Base-by-base conservation (phyloP, 1,140 invertebrate species). In the Ceratina japonica region DNA sequence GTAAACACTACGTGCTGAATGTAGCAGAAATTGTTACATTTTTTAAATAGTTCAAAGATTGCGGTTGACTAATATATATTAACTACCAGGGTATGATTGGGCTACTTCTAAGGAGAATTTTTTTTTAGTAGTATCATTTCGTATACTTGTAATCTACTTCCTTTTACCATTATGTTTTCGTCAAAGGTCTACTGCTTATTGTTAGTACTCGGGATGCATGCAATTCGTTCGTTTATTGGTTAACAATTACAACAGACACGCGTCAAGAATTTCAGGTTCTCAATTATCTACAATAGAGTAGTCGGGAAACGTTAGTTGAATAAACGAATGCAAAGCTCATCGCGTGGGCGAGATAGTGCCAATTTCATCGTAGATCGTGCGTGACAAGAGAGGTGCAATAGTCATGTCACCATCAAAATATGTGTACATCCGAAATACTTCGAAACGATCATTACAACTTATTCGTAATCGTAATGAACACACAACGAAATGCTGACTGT, bases 1-100 rank as follows among this genome's bases (percentile, higher is more conserved):
- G 54, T 86, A 59, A 84, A 83, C 81, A 82, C 62, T 84, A 88
- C 88, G 88, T 89, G 88, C 88, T 84, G 63, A 78, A 81, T 79
- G 77, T 84, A 69, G 69, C 83, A 86, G 61, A 24, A 66, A 61
- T 20, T 74, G 8, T 74, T 75, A 61, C 4, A 22, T 37, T 51
- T 49, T 49, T 44, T 12, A 16, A 70, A 76, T 27, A 63, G 24
- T 51, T 22, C 24, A 73, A 72, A 44, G 61, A 24, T 44, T 20
- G 12, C 1, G 52, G 62, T 16, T 59, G 22, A 0, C 44, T 13
- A n/a, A 52, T 69, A 58, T 49, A 1, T 69, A 0, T 16, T 10
- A 15, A 54, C 68, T 72, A 63, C 69, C 4, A 20, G 18, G 49
- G 3, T 52, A 63, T 22, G 37, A 20, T 16, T 15, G 16, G 22